Evolutionary conservation across 1,140 invertebrate genomes (phyloP), one percentile per base, ranked within the genome.

Genomic region (Marisa cornuarietis): DNA sequence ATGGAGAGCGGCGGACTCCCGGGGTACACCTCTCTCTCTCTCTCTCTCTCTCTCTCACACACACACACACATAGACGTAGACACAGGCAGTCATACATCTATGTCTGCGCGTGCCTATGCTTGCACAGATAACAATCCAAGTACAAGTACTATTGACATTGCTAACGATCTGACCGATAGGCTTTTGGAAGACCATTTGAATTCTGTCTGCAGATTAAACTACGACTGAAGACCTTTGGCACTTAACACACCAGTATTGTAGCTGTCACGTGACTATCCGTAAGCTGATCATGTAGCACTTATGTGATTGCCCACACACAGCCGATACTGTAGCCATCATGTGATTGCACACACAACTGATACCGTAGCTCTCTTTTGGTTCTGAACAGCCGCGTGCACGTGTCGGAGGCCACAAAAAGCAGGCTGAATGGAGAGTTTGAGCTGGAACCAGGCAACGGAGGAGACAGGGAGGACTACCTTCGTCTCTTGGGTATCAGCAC

Each of bases 1-100:
- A 96, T 98, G 95, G 97, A 99, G 91, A 95, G 96, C 82, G 95
- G 95, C 9, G 97, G 97, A 49, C 93, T 94, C 86, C 94, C 96
- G 6, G 97, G 96, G 86, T 87, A 80, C 24, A 31, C 3, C 14
- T 1, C 22, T 0, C 1, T 6, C 51, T 16, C 71, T 49, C 1
- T 16, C n/a, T 9, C 26, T 49, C 13, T 18, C 42, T 13, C n/a
- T 26, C 51, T 9, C 26, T 5, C 71, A 72, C 4, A 54, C 71
- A 72, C 8, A 42, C 26, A 72, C 52, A 54, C 51, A 72, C 8
- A 72, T 11, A 72, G 14, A 26, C 9, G 22, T 42, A 42, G 14
- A 26, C 9, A 6, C 11, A 42, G 14, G 31, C 13, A 72, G 9
- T 51, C 49, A 11, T 72, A 31, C 24, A 72, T 22, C 7, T 11